Evolutionary conservation across 2,888 invertebrate genomes (phyloP).

Genomic region (Heterodera filipjevi): DNA sequence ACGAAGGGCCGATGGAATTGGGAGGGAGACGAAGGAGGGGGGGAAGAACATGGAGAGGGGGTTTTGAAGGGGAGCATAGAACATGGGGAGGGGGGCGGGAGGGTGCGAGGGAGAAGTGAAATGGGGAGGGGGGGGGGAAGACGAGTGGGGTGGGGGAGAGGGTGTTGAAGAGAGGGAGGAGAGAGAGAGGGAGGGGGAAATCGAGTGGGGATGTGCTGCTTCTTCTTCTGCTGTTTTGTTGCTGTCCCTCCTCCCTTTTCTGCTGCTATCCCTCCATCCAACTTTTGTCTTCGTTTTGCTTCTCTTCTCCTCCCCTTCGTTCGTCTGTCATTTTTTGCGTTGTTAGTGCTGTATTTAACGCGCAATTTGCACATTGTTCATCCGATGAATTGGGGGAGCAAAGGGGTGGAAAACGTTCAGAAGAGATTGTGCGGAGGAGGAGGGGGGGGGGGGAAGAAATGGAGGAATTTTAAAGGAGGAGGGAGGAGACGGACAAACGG

Average conservation of each 20-base stretch:
- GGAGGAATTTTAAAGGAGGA: too few species aligned
- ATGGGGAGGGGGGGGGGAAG: too few species aligned
- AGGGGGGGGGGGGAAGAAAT: not conserved
- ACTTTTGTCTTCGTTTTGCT: not conserved
- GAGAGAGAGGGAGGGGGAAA: too few species aligned
- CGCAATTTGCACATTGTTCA: conserved; percentile 8
- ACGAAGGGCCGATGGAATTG: not conserved
- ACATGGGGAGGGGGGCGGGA: too few species aligned
- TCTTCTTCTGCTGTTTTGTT: not conserved
- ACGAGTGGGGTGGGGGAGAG: too few species aligned
- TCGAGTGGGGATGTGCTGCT: too few species aligned
- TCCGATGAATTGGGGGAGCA: not conserved
- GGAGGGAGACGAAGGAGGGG: too few species aligned
- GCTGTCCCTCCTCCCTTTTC: not conserved
- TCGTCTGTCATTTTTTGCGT: not conserved
- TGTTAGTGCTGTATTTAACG: conserved; percentile 1
- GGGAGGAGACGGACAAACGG: not conserved
- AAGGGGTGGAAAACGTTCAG: not conserved
- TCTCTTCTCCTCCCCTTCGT: not conserved
- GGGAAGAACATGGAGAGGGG: too few species aligned
- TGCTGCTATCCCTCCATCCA: not conserved
- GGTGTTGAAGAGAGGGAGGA: too few species aligned
- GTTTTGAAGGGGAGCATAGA: too few species aligned
- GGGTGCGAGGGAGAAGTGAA: too few species aligned
- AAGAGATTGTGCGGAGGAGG: not conserved